Conservation (phyloP, 2,797 vertebrate species). For the Gadopsis marmoratus region DNA sequence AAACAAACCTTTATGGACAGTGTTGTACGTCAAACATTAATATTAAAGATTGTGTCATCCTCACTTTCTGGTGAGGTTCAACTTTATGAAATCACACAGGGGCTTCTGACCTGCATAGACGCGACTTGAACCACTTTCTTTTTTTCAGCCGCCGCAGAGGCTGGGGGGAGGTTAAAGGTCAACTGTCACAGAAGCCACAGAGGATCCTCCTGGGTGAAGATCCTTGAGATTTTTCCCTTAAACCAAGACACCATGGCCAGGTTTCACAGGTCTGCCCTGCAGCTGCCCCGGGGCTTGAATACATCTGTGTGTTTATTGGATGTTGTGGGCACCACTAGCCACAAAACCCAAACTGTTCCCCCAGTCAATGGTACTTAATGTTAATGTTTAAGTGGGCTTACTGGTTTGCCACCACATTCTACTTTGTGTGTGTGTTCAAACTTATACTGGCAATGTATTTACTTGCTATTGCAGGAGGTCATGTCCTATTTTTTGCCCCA, state of each 20-base stretch:
- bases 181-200: slow-evolving; percentile 80
- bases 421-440: slow-evolving; percentile 4
- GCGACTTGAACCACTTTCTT: slow-evolving; percentile 57
- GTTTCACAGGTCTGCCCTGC: slow-evolving; percentile 84
- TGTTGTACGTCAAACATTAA: slow-evolving; percentile 14
- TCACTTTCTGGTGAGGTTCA: slow-evolving; percentile 30
- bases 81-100: slow-evolving; percentile 63
- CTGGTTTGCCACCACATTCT: slow-evolving; percentile 23
- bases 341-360: slow-evolving; percentile 56
- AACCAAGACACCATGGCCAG: slow-evolving; percentile 78
- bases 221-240: slow-evolving; percentile 79
- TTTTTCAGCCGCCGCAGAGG: slow-evolving; percentile 54
- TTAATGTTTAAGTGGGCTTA: slow-evolving; percentile 60
- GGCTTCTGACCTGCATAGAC: slow-evolving; percentile 68
- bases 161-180: slow-evolving; percentile 75
- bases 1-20: neutral
- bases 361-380: slow-evolving; percentile 48
- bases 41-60: slow-evolving; percentile 44
- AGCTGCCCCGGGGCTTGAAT: slow-evolving; percentile 86
- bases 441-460: neutral
- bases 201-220: slow-evolving; percentile 76
- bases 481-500: neutral
- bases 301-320: slow-evolving; percentile 82
- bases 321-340: slow-evolving; percentile 57
- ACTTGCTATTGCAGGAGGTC: neutral